A percentile compares a stretch with the other conserved stretches of the same genome.
Evolutionary conservation across 2,113 vertebrate species (phyloP).

Genomic region (Electrona antarctica): DNA sequence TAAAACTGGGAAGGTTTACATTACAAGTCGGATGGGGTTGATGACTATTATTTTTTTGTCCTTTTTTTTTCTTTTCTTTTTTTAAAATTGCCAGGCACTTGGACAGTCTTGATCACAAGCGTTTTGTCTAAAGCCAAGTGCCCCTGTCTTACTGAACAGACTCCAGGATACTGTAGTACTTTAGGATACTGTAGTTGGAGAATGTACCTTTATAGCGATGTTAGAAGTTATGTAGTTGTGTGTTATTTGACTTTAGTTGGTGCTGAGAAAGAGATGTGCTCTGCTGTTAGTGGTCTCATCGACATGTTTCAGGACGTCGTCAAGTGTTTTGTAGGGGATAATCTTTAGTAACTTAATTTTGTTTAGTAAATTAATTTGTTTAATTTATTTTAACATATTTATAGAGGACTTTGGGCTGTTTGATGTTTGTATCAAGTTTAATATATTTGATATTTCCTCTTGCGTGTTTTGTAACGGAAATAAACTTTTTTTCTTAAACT

Average conservation of each 20-base stretch:
- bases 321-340: slow-evolving; percentile 62
- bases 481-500: slow-evolving; percentile 68
- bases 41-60: no score
- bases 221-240: slow-evolving; percentile 53
- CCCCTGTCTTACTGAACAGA: slow-evolving; percentile 35
- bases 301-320: slow-evolving; percentile 64
- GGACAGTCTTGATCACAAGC: slow-evolving; percentile 21
- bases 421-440: slow-evolving; percentile 82
- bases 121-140: background rate
- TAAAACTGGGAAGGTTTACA: no score
- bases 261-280: slow-evolving; percentile 53
- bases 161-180: slow-evolving; percentile 39
- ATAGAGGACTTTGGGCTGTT: slow-evolving; percentile 79
- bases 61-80: no score
- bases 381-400: slow-evolving; percentile 86
- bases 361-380: slow-evolving; percentile 79
- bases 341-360: slow-evolving; percentile 80
- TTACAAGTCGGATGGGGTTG: no score
- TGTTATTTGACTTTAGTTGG: slow-evolving; percentile 48
- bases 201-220: slow-evolving; percentile 51
- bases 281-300: slow-evolving; percentile 56
- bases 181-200: slow-evolving; percentile 22
- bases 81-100: slow-evolving; percentile 1
- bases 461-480: slow-evolving; percentile 78
- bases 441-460: slow-evolving; percentile 77